Evolutionary conservation across 2,888 invertebrate genomes (phyloP), one percentile per base, ranked within the genome.

Genomic region (Macrophya alboannulata): DNA sequence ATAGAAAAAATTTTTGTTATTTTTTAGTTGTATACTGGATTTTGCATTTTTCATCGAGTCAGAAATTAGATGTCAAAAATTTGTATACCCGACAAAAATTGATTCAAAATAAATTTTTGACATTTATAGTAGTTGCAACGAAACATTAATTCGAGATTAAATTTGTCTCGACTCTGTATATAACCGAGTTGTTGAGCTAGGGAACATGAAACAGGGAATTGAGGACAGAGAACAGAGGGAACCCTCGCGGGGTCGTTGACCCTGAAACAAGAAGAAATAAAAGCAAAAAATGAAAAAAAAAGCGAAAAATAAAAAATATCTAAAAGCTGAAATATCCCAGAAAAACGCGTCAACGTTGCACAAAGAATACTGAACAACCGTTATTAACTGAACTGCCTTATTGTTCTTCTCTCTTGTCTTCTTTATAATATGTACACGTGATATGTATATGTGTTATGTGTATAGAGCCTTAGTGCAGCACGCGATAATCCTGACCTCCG

Each of bases 201-300:
- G 31, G 62, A 81, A 62, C 51, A 55, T 77, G 48, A 55, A 77
- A 77, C 51, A 55, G 10, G 31, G 40, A 81, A 48, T 31, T 17
- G 77, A 55, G 77, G 51, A 55, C 40, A 43, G n/a, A 45, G 55
- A 77, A 40, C 62, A 62, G 62, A 62, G 81, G 59, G 62, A 43
- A 81, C 77, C 77, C 48, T 77, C 43, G 55, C 48, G 31, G 55
- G 77, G 31, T 77, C 77, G 43, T 48, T 77, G 77, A 48, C 77
- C 77, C 51, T 37, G 37, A 71, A 17, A 12, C 51, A 17, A 55
- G n/a, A 51, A 15, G n/a, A 31, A 37, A 37, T 9, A 48, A 31
- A 17, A 17, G 31, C 9, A 21, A 21, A 10, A 74, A 74, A 74
- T 10, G 10, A 74, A 45, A 74, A 45, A 45, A 25, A 3, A 74